A percentile compares a stretch with the other conserved stretches of the same genome.
Conservation (phyloP, 2,888 invertebrate genomes). For the Pterostichus madidus region DNA sequence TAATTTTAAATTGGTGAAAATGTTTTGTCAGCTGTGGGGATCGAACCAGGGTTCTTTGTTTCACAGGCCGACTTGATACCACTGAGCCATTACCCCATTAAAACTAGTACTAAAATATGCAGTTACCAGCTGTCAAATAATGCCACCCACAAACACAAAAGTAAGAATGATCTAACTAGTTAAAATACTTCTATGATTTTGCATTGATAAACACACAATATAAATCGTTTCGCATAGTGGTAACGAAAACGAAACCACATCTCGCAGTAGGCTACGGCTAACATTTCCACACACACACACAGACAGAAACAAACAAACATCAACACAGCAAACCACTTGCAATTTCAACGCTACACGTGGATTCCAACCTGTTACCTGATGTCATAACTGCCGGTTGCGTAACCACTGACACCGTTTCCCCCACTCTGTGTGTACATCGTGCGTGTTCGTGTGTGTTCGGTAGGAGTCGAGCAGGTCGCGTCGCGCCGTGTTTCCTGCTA, state of each 20-base stretch:
- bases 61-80: too few relatives aligned
- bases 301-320: not conserved
- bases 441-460: conserved; percentile 45
- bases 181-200: too few relatives aligned
- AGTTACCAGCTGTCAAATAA: too few relatives aligned
- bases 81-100: too few relatives aligned
- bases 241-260: conserved; percentile 31
- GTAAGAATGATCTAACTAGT: too few relatives aligned
- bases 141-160: too few relatives aligned
- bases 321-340: conserved; percentile 51
- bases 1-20: too few relatives aligned
- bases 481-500: conserved; percentile 29
- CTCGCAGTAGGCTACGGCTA: too few relatives aligned
- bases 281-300: not conserved
- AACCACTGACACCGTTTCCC: conserved; percentile 52
- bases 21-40: too few relatives aligned
- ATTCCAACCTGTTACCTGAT: conserved; percentile 63
- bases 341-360: conserved; percentile 62
- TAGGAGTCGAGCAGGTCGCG: not conserved
- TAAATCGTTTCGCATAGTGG: not conserved
- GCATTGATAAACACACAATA: too few relatives aligned
- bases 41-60: too few relatives aligned
- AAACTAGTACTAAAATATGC: too few relatives aligned
- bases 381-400: conserved; percentile 60
- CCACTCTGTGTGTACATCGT: not conserved